Conservation (phyloP, 2,888 invertebrate genomes). For the Amphipyra tragopoginis region DNA sequence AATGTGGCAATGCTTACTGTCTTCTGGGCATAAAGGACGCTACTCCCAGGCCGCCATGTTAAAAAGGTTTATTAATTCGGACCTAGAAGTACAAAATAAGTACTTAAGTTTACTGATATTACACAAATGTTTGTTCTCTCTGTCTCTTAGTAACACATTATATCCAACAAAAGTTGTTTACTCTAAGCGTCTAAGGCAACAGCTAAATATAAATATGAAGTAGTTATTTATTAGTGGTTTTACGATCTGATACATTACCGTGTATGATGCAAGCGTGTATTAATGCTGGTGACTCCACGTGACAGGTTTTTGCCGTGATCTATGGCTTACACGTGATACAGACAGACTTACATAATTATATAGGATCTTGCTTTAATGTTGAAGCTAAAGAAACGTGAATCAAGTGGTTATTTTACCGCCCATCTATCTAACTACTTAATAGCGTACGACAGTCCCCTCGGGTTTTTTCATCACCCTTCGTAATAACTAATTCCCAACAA, state of each 20-base stretch:
- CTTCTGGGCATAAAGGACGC: too few species aligned
- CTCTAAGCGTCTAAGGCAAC: background rate
- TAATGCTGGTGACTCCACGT: slow-evolving; percentile 43
- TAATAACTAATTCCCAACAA: too few species aligned
- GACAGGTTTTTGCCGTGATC: slow-evolving; percentile 53
- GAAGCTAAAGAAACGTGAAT: slow-evolving; percentile 9
- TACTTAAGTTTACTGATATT: too few species aligned
- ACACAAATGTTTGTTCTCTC: too few species aligned
- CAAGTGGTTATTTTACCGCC: background rate
- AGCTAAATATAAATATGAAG: slow-evolving; percentile 49
- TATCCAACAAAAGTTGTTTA: slow-evolving; percentile 14
- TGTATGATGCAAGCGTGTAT: slow-evolving; percentile 50
- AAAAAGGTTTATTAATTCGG: too few species aligned
- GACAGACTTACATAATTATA: slow-evolving; percentile 32
- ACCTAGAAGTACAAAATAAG: too few species aligned
- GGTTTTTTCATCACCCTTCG: too few species aligned
- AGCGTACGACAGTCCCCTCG: too few species aligned
- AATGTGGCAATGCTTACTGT: too few species aligned
- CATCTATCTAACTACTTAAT: too few species aligned
- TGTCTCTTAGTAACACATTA: background rate
- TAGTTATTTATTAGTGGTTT: slow-evolving; percentile 31
- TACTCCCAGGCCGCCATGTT: too few species aligned
- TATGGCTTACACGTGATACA: slow-evolving; percentile 51
- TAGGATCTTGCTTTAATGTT: slow-evolving; percentile 5
- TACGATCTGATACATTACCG: slow-evolving; percentile 31